phyloP scores from a whole-genome alignment of 2,113 vertebrate genomes.

The Channa maculata region DNA sequence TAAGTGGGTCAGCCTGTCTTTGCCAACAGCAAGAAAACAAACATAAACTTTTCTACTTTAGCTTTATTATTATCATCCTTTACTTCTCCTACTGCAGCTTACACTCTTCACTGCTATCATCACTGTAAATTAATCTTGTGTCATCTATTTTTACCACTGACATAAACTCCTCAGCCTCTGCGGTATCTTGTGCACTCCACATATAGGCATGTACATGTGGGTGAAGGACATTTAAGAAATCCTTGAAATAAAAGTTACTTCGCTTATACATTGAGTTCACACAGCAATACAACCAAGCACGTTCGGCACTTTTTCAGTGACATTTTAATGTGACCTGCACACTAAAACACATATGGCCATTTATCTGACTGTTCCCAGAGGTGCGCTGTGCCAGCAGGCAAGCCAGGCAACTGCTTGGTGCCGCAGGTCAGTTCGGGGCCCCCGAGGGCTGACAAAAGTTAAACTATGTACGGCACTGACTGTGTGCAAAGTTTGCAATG shows the following conservation, averaged over 20 bases:
- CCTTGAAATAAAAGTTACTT: too few relatives aligned
- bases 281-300: not conserved
- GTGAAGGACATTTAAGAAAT: slow-evolving; percentile 14
- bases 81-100: not conserved
- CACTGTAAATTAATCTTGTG: slow-evolving; percentile 1
- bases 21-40: slow-evolving; percentile 62
- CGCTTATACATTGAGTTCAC: not conserved
- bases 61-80: not conserved
- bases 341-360: too few relatives aligned
- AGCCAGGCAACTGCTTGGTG: too few relatives aligned
- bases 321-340: too few relatives aligned
- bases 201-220: not conserved
- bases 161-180: not conserved
- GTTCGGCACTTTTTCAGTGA: too few relatives aligned
- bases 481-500: too few relatives aligned
- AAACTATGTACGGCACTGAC: too few relatives aligned
- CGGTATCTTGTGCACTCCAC: not conserved
- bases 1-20: slow-evolving; percentile 79
- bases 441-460: too few relatives aligned
- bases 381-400: too few relatives aligned
- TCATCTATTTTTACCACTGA: slow-evolving; percentile 9
- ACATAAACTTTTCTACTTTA: slow-evolving; percentile 17
- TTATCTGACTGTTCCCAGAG: too few relatives aligned
- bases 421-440: too few relatives aligned
- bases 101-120: not conserved